Evolutionary conservation across 1,140 invertebrate genomes (phyloP), one percentile per base, ranked within the genome.

Genomic region (Pristionchus pacificus): DNA sequence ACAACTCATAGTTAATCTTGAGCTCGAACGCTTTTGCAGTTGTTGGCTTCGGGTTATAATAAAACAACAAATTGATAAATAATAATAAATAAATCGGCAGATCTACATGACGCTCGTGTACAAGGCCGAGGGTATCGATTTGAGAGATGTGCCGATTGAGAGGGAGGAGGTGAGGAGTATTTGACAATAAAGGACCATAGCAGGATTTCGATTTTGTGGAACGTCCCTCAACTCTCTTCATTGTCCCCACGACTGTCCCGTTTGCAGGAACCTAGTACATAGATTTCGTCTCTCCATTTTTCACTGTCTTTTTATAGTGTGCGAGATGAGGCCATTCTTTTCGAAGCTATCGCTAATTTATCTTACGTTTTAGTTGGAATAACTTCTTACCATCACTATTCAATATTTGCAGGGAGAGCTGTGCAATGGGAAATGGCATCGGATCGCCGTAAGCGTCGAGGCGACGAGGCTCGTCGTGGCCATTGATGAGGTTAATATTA

Each of bases 391-490:
- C n/a, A n/a, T n/a, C n/a, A n/a, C n/a, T n/a, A n/a, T n/a, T n/a
- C 28, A 67, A 38, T 49, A 38, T n/a, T 31, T 49, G 27, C 24
- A 67, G 14, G 19, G 33, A 30, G 33, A 31, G 14, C 31, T 67
- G n/a, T 67, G 65, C 65, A 62, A 19, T 38, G 65, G 58, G 27
- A 29, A 59, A 10, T 67, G 65, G 65, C 65, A 67, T 25, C 33
- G 19, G 38, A 49, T 49, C 38, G 38, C 38, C 19, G 38, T 49
- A 19, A 49, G 38, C 19, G 6, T 49, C 6, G 38, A 49, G 38
- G 38, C 6, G 19, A 19, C 6, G 19, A 6, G 38, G 19, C 6
- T 49, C 6, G 38, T 49, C 19, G 38, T 49, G 6, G 6, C 38
- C 19, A 49, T 49, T 19, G 38, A 49, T 49, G 38, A 49, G 38